Evolutionary conservation across 2,113 vertebrate genomes (phyloP).

Genomic region (Sinocyclocheilus maitianheensis): DNA sequence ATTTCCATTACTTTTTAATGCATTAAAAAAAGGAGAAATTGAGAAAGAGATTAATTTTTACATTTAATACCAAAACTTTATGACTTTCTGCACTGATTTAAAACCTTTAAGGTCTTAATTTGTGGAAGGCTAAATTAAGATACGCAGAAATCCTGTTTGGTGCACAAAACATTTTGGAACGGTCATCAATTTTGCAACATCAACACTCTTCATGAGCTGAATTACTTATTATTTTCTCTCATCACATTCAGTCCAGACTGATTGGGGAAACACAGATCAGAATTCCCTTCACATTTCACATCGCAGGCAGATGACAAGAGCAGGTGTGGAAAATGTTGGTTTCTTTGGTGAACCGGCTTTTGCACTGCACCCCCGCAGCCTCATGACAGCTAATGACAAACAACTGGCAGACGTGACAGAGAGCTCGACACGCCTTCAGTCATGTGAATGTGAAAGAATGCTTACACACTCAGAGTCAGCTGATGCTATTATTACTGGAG

Average conservation of each 20-base stretch:
- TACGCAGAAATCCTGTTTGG: no score
- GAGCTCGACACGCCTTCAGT: conserved; percentile 57
- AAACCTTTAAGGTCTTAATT: neutral
- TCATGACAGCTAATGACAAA: conserved; percentile 55
- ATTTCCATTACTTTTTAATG: no score
- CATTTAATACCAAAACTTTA: neutral
- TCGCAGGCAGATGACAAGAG: neutral
- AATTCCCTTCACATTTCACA: neutral
- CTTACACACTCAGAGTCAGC: conserved; percentile 67
- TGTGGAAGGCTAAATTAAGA: no score
- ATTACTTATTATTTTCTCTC: neutral
- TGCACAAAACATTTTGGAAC: no score
- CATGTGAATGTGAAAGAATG: conserved; percentile 74
- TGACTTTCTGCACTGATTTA: neutral
- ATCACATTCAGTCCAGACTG: neutral
- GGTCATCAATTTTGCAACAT: no score
- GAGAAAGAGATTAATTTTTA: neutral
- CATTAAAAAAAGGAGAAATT: neutral
- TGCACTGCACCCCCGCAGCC: conserved; percentile 36
- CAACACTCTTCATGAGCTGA: no score
- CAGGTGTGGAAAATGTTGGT: neutral
- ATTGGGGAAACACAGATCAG: neutral
- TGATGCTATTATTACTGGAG: conserved; percentile 72
- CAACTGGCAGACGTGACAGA: conserved; percentile 59
- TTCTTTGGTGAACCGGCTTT: neutral